Evolutionary conservation across 2,797 vertebrate species (phyloP), one percentile per base, ranked within the genome.

Genomic region (Schizopygopsis pylzovi): DNA sequence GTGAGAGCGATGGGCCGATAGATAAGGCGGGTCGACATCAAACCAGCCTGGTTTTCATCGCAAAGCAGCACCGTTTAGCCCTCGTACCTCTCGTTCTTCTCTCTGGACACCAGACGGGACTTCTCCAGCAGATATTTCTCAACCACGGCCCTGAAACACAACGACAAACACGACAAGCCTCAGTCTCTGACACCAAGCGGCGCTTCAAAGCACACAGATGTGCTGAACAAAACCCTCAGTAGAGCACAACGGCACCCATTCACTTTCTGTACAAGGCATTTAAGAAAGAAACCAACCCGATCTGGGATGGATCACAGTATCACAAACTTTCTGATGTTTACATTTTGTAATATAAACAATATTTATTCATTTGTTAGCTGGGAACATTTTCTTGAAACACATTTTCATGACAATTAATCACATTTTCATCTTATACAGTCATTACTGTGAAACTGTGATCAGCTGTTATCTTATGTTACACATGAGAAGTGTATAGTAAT

Each of bases 41-140:
- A 5, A 49, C 10, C 10, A 37, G 18, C 33, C 28, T 37, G 47
- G 28, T 0, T 37, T 37, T 22, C 28, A 12, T 13, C 1, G 2
- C 20, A 0, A 61, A 79, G 6, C 12, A 15, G 11, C 15, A 12
- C 18, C 33, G 52, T 56, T 6, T 11, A 8, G 16, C 20, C 11
- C 86, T 61, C 94, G 94, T 92, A 99, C 98, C 98, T 97, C 94
- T 99, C 98, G 47, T 99, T 98, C 89, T 99, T 98, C 91, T 98
- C 98, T 92, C 96, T 96, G 90, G 98, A 99, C 81, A 99, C 98
- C 84, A 99, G 94, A 9, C 98, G 98, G 89, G 98, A 99, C 92
- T 99, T 99, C 93, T 99, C 98, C 91, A 99, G 96, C 90, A 99
- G 96, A 89, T 99, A 99, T 89, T 99, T 99, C 94, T 99, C 98